Evolutionary conservation across 2,888 invertebrate genomes (phyloP).

Genomic region (Cheilosia vulpina): DNA sequence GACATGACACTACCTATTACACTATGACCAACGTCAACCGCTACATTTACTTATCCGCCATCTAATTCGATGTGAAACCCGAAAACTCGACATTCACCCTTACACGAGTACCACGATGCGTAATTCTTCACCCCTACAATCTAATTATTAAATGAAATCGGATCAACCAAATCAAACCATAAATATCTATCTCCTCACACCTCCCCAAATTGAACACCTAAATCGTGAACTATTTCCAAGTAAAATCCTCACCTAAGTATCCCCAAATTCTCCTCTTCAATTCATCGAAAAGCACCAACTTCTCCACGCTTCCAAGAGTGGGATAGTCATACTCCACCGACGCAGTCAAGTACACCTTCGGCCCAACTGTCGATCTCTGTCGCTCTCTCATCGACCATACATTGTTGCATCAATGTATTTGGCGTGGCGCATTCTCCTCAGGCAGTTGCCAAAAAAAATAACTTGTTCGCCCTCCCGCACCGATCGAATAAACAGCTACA

Average conservation of each 20-base stretch:
- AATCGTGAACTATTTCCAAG: constrained; percentile 8
- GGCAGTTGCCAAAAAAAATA: constrained; percentile 57
- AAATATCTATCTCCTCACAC: not conserved
- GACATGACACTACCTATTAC: no score
- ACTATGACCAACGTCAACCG: no score
- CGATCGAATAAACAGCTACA: constrained; percentile 47
- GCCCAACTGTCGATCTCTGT: constrained; percentile 33
- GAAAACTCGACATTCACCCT: no score
- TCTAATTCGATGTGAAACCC: no score
- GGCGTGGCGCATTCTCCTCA: constrained; percentile 61
- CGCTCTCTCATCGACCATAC: constrained; percentile 36
- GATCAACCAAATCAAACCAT: no score
- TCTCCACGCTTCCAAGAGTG: constrained; percentile 45
- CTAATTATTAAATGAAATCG: no score
- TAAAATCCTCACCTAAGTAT: constrained; percentile 64
- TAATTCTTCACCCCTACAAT: no score
- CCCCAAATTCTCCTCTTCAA: constrained; percentile 47
- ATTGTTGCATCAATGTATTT: constrained; percentile 59
- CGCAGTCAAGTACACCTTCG: constrained; percentile 39
- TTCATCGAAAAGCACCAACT: constrained; percentile 42
- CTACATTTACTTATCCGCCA: no score
- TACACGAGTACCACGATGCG: no score
- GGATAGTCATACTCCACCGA: constrained; percentile 55
- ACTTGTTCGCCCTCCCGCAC: constrained; percentile 38
- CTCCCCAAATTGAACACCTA: not conserved